Evolutionary conservation across 2,888 invertebrate genomes (phyloP).

Genomic region (Unio pictorum): DNA sequence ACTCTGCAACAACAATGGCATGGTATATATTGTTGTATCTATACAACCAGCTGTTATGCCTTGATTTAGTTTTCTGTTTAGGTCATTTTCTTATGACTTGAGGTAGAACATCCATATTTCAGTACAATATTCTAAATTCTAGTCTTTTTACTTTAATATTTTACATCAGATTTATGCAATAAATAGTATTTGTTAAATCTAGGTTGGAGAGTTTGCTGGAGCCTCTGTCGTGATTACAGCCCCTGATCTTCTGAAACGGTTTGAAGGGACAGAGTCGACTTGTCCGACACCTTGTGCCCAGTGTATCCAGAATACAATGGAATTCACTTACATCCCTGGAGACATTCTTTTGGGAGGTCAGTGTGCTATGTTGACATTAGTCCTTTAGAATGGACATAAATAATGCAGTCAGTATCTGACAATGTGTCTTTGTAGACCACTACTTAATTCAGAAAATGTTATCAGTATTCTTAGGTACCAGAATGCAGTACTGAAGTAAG

Average conservation of each 20-base stretch:
- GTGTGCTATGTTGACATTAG: conserved; percentile 1
- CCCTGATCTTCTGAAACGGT: conserved; percentile 7
- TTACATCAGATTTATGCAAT: too few relatives aligned
- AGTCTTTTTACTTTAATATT: too few relatives aligned
- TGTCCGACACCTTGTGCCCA: conserved; percentile 45
- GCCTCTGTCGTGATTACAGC: conserved; percentile 42
- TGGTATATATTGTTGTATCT: too few relatives aligned
- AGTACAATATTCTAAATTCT: too few relatives aligned
- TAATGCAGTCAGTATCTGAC: neutral
- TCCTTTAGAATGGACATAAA: neutral
- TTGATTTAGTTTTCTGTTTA: too few relatives aligned
- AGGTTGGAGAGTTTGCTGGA: conserved; percentile 60
- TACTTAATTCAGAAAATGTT: neutral
- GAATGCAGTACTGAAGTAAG: too few relatives aligned
- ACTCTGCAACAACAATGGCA: too few relatives aligned
- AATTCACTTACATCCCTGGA: conserved; percentile 60
- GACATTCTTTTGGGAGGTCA: conserved; percentile 63
- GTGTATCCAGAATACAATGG: conserved; percentile 49
- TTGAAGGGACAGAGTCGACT: conserved; percentile 22
- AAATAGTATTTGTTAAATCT: neutral
- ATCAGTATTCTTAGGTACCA: neutral
- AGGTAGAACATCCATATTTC: too few relatives aligned
- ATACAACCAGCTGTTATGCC: too few relatives aligned
- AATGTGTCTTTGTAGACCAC: neutral
- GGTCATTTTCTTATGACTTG: too few relatives aligned